Conservation (phyloP, 2,113 vertebrate genomes). For the Ranitomeya imitator region DNA sequence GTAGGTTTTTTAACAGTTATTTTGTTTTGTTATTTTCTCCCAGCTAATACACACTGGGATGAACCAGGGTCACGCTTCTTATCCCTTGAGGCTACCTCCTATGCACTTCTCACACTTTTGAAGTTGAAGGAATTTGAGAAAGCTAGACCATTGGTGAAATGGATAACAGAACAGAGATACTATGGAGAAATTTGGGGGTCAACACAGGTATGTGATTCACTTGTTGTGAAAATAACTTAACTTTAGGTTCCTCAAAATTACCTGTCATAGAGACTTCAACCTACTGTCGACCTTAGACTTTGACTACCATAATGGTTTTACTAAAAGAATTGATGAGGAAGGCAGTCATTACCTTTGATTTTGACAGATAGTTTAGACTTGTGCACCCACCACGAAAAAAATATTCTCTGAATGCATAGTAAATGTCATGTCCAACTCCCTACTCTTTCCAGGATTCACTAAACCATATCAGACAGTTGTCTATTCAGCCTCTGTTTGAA, state of each 20-base stretch:
- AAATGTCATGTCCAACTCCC: too few species aligned
- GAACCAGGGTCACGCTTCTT: conserved; percentile 65
- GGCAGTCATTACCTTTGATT: neutral
- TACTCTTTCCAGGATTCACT: too few species aligned
- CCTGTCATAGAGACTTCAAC: neutral
- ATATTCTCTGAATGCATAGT: too few species aligned
- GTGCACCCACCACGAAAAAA: too few species aligned
- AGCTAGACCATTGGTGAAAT: conserved; percentile 67
- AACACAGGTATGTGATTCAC: conserved; percentile 78
- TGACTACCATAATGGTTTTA: too few species aligned
- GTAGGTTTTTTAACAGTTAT: neutral
- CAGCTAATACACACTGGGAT: conserved; percentile 69
- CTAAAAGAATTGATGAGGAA: too few species aligned
- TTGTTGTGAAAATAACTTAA: neutral
- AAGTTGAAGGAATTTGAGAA: conserved; percentile 61
- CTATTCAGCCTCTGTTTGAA: too few species aligned
- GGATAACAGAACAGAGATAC: conserved; percentile 79
- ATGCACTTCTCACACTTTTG: conserved; percentile 82
- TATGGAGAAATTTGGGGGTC: conserved; percentile 77
- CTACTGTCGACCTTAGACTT: too few species aligned
- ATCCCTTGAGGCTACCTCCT: conserved; percentile 87
- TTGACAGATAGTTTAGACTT: too few species aligned
- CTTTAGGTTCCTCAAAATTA: neutral
- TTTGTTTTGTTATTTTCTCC: neutral
- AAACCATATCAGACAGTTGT: too few species aligned